Base-by-base conservation (phyloP, 2,888 invertebrate genomes). In the Platynereis dumerilii region DNA sequence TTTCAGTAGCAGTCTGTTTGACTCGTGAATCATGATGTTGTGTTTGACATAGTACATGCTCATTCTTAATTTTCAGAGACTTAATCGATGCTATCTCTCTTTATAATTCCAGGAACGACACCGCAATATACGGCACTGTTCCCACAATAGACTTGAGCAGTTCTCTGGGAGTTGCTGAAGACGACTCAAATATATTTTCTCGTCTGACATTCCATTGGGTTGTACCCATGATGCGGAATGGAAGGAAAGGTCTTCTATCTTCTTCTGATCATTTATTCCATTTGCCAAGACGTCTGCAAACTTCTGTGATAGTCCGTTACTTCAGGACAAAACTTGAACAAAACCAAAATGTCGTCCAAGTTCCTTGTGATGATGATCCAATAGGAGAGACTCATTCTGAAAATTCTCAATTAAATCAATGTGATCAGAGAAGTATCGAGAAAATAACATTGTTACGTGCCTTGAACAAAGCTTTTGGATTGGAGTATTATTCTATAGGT, bases 191-290 rank as follows among this genome's bases (percentile, higher is more conserved):
- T 61, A 88, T 87, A 78, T 77, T 90, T 1, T 93, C 94, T 0
- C 89, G 89, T 78, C 85, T 96, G n/a, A 84, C 91, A 27, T 94
- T 96, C 82, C 87, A 89, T 68, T 96, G 96, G 96, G 94, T 94
- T 1, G 88, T 90, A 70, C 92, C 92, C 1, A 84, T 96, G 64
- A 90, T 96, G 83, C 84, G 68, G 2, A 75, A 75, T 59, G 82
- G 82, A 22, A 72, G 75, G 12, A 69, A 72, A 39, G 70, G 86
- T 86, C 29, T 86, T 87, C 79, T 88, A 90, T 78, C 88, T 88
- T 72, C 85, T 58, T 86, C 77, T n/a, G 71, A 76, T 68, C 81
- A 83, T 72, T 64, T 84, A 29, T 80, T 78, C 69, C 44, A 75
- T 22, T 69, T 83, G 24, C 83, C 83, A 2, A 15, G 69, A 5